phyloP scores from a whole-genome alignment of 2,113 vertebrate genomes.

The Ptilorrhoa leucosticta region DNA sequence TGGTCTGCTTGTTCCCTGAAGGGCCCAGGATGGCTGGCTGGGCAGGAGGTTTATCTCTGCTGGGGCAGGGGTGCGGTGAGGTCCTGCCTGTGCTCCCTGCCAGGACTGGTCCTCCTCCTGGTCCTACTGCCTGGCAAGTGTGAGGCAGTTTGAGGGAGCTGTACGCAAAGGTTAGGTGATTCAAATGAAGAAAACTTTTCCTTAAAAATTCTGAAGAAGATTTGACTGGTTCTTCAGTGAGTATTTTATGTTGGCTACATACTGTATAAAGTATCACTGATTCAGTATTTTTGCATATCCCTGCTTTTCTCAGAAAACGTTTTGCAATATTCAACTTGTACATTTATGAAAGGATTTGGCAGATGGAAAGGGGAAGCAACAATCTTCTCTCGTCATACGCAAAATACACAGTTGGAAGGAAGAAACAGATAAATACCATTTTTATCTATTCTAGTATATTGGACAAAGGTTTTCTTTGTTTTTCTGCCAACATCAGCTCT shows the following conservation, averaged over 20 bases:
- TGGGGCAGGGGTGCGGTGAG: neutral
- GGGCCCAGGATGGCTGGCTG: neutral
- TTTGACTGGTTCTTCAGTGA: neutral
- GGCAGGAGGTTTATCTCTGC: neutral
- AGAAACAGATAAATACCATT: neutral
- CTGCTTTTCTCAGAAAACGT: neutral
- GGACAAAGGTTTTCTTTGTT: neutral
- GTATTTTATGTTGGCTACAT: neutral
- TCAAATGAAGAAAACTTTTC: neutral
- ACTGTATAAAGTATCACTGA: neutral
- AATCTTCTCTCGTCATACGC: accelerated
- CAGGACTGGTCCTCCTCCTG: neutral
- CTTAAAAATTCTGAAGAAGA: neutral
- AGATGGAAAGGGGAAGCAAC: neutral
- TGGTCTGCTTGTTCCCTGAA: neutral
- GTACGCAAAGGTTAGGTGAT: neutral
- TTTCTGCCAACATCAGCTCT: neutral
- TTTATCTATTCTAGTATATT: neutral
- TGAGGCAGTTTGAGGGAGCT: neutral
- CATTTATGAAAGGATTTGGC: neutral
- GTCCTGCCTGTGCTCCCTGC: neutral
- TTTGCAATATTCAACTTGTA: neutral
- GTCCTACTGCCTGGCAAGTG: neutral
- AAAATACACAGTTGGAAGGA: neutral
- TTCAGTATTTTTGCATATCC: neutral